Base-by-base conservation (phyloP, 2,113 vertebrate species). In the Leptobrachium ailaonicum region DNA sequence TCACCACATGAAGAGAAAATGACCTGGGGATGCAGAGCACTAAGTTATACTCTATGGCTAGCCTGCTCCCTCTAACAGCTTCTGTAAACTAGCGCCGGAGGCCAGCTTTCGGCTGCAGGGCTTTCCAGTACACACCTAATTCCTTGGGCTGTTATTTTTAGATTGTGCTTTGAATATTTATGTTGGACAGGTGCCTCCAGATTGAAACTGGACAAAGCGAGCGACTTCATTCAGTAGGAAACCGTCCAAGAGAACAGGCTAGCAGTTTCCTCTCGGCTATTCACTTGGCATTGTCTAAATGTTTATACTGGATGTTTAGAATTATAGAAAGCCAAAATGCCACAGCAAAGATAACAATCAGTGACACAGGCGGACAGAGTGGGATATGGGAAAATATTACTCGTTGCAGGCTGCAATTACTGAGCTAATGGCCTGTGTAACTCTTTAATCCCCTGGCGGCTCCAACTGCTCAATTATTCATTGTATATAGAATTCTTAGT, bases 1-100 rank as follows among this genome's bases (percentile, higher is more conserved):
- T 99, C 98, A 12, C 98, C 98, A 82, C 97, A 98, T 10, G 98
- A 99, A 11, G 98, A 99, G 89, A 99, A 99, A 90, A 99, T 98
- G 76, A 99, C 98, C 98, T 99, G 87, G 3, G 76, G 79, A 76
- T 32, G 66, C 14, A 74, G 73, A 86, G 83, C 54, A 41, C 83
- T 75, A 76, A 71, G 85, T 83, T 77, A 69, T 56, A 79, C 85
- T 82, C 71, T 83, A 83, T 82, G 54, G 63, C 63, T 86, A 88
- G 84, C 76, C 83, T 2, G 82, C 86, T 79, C 82, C 72, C 84
- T 82, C 47, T 0, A 47, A 71, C 69, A 82, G 87, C 86, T 88
- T 88, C 86, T 88, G 77, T 71, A 13, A 84, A 83, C 53, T 71
- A 83, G 84, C 86, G 86, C 84, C 79, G 63, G 73, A 82, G 88